Conservation (phyloP, 2,888 invertebrate genomes). For the Eugnorisma glareosa region DNA sequence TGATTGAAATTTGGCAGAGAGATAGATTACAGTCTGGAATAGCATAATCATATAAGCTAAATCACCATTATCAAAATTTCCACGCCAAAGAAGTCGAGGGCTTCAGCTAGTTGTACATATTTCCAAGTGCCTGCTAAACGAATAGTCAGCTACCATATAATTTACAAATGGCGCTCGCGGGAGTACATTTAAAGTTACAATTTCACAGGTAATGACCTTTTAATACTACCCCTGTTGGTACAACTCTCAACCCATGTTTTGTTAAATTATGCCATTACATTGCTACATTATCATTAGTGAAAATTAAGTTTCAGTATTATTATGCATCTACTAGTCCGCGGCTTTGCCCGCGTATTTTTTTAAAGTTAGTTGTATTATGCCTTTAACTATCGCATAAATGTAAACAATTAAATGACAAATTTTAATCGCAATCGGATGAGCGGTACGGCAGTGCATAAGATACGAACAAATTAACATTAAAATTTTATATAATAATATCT, state of each 20-base stretch:
- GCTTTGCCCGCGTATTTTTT: background rate
- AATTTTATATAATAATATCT: no score
- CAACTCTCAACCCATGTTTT: slow-evolving; percentile 56
- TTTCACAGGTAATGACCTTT: slow-evolving; percentile 68
- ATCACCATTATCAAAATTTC: no score
- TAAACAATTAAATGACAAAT: background rate
- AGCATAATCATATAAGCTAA: no score
- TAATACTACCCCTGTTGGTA: slow-evolving; percentile 66
- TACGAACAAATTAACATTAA: no score
- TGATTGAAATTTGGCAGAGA: background rate
- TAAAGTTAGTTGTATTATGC: background rate
- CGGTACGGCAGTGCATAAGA: no score
- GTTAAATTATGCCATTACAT: slow-evolving; percentile 54
- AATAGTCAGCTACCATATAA: slow-evolving; percentile 46
- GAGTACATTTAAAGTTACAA: slow-evolving; percentile 65
- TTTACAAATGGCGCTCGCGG: slow-evolving; percentile 65
- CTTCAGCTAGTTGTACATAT: background rate
- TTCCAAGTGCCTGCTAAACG: slow-evolving; percentile 14
- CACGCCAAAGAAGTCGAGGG: background rate
- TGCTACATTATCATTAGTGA: slow-evolving; percentile 49
- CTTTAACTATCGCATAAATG: background rate
- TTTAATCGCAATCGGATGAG: background rate
- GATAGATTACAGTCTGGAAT: no score
- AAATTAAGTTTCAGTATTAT: slow-evolving; percentile 33
- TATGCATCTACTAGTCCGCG: background rate